Evolutionary conservation across 1,140 invertebrate species (phyloP).

Genomic region (Epicauta chinensis): DNA sequence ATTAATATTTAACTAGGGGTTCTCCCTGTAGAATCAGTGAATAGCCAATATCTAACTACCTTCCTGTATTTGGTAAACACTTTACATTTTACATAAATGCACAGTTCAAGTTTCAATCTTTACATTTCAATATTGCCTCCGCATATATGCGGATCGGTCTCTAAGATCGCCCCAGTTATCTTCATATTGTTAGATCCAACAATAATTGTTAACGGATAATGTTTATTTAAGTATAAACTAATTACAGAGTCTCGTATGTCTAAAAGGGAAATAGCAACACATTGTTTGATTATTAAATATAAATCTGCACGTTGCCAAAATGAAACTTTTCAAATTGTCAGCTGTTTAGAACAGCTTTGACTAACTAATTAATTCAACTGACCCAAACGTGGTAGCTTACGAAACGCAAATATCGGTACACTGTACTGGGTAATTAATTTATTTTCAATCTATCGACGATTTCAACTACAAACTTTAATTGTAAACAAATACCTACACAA

Average conservation of each 20-base stretch:
- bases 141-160: too few species aligned
- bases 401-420: conserved; percentile 33
- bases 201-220: not conserved
- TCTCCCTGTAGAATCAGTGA: conserved; percentile 1
- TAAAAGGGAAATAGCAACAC: conserved; percentile 25
- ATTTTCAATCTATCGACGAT: not conserved
- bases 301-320: conserved; percentile 26
- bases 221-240: conserved; percentile 14
- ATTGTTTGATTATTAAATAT: conserved; percentile 37
- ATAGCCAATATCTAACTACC: conserved; percentile 16
- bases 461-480: too few species aligned
- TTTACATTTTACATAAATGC: conserved; percentile 11
- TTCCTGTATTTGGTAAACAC: conserved; percentile 6
- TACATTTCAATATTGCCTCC: too few species aligned
- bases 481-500: too few species aligned
- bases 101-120: not conserved
- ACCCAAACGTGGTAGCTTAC: conserved; percentile 28
- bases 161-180: not conserved
- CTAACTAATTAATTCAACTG: conserved; percentile 34
- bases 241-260: not conserved
- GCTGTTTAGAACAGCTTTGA: conserved; percentile 33
- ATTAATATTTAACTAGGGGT: conserved; percentile 37
- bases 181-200: not conserved
- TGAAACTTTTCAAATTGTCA: conserved; percentile 34
- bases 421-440: not conserved